A percentile compares a stretch with the other conserved stretches of the same genome.
Evolutionary conservation across 2,113 vertebrate species (phyloP).

Genomic region (Lethenteron reissneri): DNA sequence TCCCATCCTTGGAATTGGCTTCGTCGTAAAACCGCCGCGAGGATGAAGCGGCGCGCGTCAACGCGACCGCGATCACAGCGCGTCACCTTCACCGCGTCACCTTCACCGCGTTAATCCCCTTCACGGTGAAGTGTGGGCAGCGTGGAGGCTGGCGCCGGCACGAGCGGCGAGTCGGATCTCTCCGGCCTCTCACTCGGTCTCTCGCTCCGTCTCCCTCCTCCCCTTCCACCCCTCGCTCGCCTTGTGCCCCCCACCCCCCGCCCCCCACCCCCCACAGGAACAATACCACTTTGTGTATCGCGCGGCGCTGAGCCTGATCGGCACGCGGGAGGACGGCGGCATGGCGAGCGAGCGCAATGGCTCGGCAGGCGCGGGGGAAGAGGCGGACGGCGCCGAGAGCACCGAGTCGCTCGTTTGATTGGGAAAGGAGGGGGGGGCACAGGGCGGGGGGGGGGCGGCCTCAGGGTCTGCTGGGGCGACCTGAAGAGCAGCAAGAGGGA

Average conservation of each 20-base stretch:
- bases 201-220: background rate
- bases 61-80: no score
- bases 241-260: background rate
- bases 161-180: background rate
- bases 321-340: slow-evolving; percentile 46
- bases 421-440: slow-evolving; percentile 11
- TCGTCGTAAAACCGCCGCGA: no score
- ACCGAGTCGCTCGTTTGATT: slow-evolving; percentile 73
- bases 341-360: slow-evolving; percentile 52
- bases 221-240: background rate
- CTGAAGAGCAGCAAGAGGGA: no score
- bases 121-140: background rate
- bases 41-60: no score
- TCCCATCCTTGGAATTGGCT: no score
- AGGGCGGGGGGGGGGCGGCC: no score
- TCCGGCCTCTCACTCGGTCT: background rate
- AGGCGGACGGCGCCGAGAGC: slow-evolving; percentile 65
- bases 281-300: slow-evolving; percentile 86
- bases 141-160: background rate
- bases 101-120: no score
- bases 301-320: slow-evolving; percentile 71
- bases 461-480: no score
- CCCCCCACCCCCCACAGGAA: slow-evolving; percentile 26
- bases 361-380: slow-evolving; percentile 43
- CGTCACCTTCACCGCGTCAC: no score